A percentile compares a stretch with the other conserved stretches of the same genome.
phyloP scores from a whole-genome alignment of 2,888 invertebrate genomes.

The Ormyrus labotus region DNA sequence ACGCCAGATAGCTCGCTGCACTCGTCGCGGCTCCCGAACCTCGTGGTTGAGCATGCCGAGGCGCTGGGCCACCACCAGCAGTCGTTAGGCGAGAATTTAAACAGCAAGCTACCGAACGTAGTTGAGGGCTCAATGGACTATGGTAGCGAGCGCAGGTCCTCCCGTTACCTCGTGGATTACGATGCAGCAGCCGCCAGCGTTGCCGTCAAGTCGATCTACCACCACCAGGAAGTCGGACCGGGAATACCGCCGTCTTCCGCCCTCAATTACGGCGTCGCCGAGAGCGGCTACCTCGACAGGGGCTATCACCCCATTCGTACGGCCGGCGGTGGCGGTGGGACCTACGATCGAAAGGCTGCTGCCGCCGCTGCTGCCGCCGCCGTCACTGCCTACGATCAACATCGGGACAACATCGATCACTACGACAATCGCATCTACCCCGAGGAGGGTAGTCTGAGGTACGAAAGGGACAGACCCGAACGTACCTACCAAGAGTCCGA shows the following conservation, averaged over 20 bases:
- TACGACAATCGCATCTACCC: slow-evolving; percentile 71
- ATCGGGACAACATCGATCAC: slow-evolving; percentile 68
- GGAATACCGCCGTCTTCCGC: slow-evolving; percentile 33
- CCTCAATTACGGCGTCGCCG: slow-evolving; percentile 52
- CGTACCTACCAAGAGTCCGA: slow-evolving; percentile 73
- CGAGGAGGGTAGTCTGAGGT: slow-evolving; percentile 67
- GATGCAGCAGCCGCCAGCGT: slow-evolving; percentile 57
- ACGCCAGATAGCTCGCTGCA: slow-evolving; percentile 73
- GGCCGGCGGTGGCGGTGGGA: slow-evolving; percentile 42
- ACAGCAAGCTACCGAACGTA: slow-evolving; percentile 74
- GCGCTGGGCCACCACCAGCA: slow-evolving; percentile 59
- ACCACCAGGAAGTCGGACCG: slow-evolving; percentile 59
- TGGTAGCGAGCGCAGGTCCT: slow-evolving; percentile 75
- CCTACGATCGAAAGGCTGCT: slow-evolving; percentile 67
- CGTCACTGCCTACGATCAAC: slow-evolving; percentile 52
- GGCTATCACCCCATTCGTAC: slow-evolving; percentile 49
- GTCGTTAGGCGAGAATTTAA: slow-evolving; percentile 71
- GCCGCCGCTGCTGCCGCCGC: slow-evolving; percentile 59
- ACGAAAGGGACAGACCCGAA: slow-evolving; percentile 65
- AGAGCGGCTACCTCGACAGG: slow-evolving; percentile 56
- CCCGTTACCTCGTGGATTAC: slow-evolving; percentile 73
- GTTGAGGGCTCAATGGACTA: slow-evolving; percentile 76
- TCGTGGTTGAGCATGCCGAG: slow-evolving; percentile 74
- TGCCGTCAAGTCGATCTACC: slow-evolving; percentile 60
- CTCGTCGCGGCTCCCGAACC: slow-evolving; percentile 67